Conservation (phyloP, 2,113 vertebrate species). For the Brienomyrus brachyistius region DNA sequence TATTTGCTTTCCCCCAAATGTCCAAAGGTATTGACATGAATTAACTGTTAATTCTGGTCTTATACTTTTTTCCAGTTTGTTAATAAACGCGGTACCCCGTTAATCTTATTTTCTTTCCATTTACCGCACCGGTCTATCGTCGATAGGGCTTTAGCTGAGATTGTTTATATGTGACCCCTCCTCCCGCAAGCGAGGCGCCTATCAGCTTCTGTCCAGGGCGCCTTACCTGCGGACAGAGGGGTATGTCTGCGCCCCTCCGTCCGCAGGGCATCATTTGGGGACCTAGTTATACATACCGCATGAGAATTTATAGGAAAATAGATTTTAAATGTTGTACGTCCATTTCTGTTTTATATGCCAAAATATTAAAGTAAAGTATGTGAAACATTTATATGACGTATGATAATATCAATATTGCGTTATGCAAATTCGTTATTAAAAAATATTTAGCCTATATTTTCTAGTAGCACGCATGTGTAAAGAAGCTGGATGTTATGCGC, state of each 20-base stretch:
- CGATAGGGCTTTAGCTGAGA: conserved; percentile 22
- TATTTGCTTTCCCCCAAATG: conserved; percentile 6
- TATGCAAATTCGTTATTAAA: background rate
- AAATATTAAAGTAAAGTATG: background rate
- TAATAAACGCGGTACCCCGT: background rate
- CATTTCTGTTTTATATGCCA: background rate
- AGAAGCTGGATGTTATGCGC: background rate
- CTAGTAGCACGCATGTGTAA: background rate
- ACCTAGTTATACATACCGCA: background rate
- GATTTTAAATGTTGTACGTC: background rate
- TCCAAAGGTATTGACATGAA: background rate
- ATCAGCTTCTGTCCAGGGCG: conserved; percentile 19
- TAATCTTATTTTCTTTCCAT: conserved; percentile 28
- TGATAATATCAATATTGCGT: background rate
- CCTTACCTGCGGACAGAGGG: conserved; percentile 22
- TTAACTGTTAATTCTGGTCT: background rate
- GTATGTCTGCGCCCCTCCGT: background rate
- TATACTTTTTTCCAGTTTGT: background rate
- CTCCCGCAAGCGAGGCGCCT: conserved; percentile 32
- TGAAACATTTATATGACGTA: background rate
- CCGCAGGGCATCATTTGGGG: background rate
- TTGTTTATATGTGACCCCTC: conserved; percentile 39
- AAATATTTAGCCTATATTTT: background rate
- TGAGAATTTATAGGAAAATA: background rate
- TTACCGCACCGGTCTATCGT: conserved; percentile 23